These are phyloP conservation scores for Myrmophylax atrothorax DNA, from an alignment of 2,113 vertebrate genomes.

Conservation along the genomic window DNA sequence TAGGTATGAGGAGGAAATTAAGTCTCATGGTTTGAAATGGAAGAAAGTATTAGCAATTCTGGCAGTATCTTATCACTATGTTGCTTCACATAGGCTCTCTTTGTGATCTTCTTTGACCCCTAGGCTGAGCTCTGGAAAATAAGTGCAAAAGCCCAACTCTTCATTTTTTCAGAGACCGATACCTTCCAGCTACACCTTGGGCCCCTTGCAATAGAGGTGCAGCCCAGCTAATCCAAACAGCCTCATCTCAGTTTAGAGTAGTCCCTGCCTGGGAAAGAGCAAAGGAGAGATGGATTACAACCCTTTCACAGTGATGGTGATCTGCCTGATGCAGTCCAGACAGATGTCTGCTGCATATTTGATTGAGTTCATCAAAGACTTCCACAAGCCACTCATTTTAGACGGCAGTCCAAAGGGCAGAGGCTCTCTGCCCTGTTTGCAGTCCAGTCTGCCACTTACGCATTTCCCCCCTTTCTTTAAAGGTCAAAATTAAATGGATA, in stretches of 20 bases:
- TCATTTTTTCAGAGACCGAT: neutral
- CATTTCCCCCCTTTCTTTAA: neutral
- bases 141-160: neutral
- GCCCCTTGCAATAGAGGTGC: neutral
- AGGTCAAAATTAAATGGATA: constrained; percentile 33
- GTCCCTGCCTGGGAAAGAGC: neutral
- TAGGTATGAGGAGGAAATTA: constrained; percentile 25
- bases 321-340: neutral
- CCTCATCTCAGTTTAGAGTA: neutral
- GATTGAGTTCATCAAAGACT: neutral
- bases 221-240: neutral
- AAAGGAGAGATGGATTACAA: neutral
- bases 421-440: neutral
- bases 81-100: neutral
- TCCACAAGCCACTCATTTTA: neutral
- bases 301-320: neutral
- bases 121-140: neutral
- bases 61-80: neutral
- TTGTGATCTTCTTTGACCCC: neutral
- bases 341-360: neutral
- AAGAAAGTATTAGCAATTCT: neutral
- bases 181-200: neutral
- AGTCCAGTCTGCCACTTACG: neutral
- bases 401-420: neutral
- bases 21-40: neutral